These are phyloP conservation scores for Ceyx cyanopectus DNA, from an alignment of 2,113 vertebrate species.

Conservation along the genomic window DNA sequence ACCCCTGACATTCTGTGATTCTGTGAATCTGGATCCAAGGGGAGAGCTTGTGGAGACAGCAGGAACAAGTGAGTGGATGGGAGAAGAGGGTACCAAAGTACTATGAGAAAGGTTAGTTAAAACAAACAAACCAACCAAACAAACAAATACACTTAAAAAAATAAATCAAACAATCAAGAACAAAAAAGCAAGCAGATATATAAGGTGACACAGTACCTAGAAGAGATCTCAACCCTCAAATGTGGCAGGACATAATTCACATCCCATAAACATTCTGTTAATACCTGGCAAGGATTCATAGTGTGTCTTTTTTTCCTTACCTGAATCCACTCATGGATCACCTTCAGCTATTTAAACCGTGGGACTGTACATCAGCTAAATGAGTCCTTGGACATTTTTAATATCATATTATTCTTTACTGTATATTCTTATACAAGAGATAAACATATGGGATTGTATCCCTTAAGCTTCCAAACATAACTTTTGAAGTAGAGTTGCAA, in stretches of 20 bases:
- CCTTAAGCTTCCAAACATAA: constrained; percentile 32
- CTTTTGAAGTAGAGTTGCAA: constrained; percentile 44
- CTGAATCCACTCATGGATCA: background rate
- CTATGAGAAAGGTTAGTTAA: background rate
- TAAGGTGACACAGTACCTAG: background rate
- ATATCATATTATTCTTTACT: constrained; percentile 13
- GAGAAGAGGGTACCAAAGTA: background rate
- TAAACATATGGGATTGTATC: constrained; percentile 56
- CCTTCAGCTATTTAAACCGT: background rate
- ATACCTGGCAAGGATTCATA: background rate
- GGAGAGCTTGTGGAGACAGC: background rate
- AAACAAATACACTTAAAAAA: too few species aligned
- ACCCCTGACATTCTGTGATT: too few species aligned
- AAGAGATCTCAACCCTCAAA: background rate
- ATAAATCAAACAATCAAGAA: too few species aligned
- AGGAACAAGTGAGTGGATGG: background rate
- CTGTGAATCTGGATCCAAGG: background rate
- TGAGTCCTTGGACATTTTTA: background rate
- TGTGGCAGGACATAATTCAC: background rate
- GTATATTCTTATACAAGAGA: constrained; percentile 2
- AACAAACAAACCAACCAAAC: background rate
- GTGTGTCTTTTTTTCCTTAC: background rate
- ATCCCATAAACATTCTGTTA: background rate
- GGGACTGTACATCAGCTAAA: background rate
- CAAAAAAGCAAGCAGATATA: background rate